Conservation (phyloP, 2,888 invertebrate species). For the Iphiclides podalirius region DNA sequence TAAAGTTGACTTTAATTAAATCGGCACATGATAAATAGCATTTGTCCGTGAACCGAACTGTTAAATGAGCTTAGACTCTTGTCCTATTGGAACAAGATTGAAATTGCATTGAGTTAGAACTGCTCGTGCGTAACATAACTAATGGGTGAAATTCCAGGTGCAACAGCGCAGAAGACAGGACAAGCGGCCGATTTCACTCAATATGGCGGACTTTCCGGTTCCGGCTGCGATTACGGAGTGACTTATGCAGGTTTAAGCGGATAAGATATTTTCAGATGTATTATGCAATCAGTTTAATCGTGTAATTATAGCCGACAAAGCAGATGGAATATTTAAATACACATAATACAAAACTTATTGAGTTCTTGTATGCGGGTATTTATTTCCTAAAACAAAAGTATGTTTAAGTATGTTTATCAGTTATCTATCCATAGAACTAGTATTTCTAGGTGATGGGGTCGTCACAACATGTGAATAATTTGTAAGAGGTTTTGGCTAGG, state of each 20-base stretch:
- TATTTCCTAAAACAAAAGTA: too few relatives aligned
- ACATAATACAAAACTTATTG: too few relatives aligned
- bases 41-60: neutral
- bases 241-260: conserved; percentile 41
- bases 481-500: too few relatives aligned
- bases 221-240: conserved; percentile 65
- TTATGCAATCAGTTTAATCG: neutral
- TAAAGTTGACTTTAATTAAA: conserved; percentile 17
- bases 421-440: too few relatives aligned
- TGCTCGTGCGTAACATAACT: conserved; percentile 29
- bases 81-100: conserved; percentile 14
- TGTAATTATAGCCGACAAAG: too few relatives aligned
- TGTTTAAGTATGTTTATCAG: too few relatives aligned
- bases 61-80: conserved; percentile 26
- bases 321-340: too few relatives aligned
- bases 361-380: too few relatives aligned
- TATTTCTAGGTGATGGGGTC: too few relatives aligned
- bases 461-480: too few relatives aligned
- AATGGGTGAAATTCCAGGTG: conserved; percentile 58
- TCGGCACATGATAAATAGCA: neutral
- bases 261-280: conserved; percentile 21
- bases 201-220: conserved; percentile 75
- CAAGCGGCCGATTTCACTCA: conserved; percentile 70
- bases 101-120: conserved; percentile 26
- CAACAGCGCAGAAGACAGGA: conserved; percentile 72